These are phyloP conservation scores for Sorex maritimensis DNA, from an alignment of 2,797 vertebrate species.

Conservation along the genomic window DNA sequence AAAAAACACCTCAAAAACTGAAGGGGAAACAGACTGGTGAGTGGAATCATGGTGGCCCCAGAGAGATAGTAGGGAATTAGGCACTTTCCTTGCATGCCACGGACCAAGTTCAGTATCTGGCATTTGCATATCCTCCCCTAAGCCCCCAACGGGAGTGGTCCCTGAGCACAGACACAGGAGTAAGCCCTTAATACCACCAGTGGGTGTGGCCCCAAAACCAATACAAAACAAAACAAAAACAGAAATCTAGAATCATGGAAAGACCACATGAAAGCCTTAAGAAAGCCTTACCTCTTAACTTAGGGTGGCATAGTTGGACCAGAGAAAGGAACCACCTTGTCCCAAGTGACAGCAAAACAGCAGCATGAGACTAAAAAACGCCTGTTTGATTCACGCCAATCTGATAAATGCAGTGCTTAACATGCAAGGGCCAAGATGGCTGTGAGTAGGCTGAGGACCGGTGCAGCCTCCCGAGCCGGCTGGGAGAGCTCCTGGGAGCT, in stretches of 20 bases:
- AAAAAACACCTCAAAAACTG: slow-evolving; percentile 41
- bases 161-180: too few relatives aligned
- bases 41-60: not conserved
- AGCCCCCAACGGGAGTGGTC: too few relatives aligned
- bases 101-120: too few relatives aligned
- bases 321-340: not conserved
- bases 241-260: too few relatives aligned
- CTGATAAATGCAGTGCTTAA: slow-evolving; percentile 54
- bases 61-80: too few relatives aligned
- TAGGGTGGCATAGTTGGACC: not conserved
- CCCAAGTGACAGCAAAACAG: slow-evolving; percentile 1
- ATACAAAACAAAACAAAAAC: too few relatives aligned
- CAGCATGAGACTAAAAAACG: not conserved
- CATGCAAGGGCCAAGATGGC: not conserved
- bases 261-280: too few relatives aligned
- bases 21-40: not conserved
- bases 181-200: too few relatives aligned
- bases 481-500: slow-evolving; percentile 28
- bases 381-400: not conserved
- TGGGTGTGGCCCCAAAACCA: too few relatives aligned
- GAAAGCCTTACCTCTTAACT: not conserved
- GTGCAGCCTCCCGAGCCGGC: slow-evolving; percentile 10
- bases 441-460: slow-evolving; percentile 43
- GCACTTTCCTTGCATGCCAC: too few relatives aligned
- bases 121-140: too few relatives aligned